phyloP scores from a whole-genome alignment of 1,140 invertebrate species.

The Caerostris extrusa region DNA sequence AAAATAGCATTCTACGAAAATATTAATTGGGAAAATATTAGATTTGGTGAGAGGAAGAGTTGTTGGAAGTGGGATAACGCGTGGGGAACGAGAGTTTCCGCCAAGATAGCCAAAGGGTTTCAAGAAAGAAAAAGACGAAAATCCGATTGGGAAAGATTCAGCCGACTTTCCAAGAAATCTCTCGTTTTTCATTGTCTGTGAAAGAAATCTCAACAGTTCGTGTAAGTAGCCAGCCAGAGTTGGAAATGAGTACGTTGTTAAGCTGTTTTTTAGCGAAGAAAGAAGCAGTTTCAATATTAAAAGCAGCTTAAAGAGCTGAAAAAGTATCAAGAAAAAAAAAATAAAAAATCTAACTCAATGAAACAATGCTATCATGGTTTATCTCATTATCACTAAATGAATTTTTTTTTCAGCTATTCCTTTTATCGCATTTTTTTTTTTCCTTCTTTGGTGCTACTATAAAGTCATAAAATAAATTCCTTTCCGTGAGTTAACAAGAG shows the following conservation, averaged over 20 bases:
- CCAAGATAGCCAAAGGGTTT: constrained; percentile 1
- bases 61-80: constrained; percentile 8
- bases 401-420: background rate
- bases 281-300: constrained; percentile 34
- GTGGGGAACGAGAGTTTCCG: background rate
- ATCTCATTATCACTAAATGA: constrained; percentile 28
- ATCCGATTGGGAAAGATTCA: background rate
- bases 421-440: background rate
- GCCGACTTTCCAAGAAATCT: constrained; percentile 17
- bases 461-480: background rate
- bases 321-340: background rate
- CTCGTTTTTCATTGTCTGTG: constrained; percentile 23
- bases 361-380: constrained; percentile 35
- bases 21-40: constrained; percentile 27
- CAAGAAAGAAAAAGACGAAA: background rate
- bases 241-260: background rate
- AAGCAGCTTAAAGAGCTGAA: constrained; percentile 17
- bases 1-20: background rate
- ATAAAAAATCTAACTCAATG: background rate
- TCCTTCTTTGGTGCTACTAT: background rate
- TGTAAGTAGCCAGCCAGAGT: background rate
- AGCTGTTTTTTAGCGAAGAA: background rate
- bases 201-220: constrained; percentile 6
- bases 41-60: background rate
- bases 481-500: background rate